A percentile compares a stretch with the other conserved stretches of the same genome.
Evolutionary conservation across 2,113 vertebrate species (phyloP).

Genomic region (Paedocypris sp.): DNA sequence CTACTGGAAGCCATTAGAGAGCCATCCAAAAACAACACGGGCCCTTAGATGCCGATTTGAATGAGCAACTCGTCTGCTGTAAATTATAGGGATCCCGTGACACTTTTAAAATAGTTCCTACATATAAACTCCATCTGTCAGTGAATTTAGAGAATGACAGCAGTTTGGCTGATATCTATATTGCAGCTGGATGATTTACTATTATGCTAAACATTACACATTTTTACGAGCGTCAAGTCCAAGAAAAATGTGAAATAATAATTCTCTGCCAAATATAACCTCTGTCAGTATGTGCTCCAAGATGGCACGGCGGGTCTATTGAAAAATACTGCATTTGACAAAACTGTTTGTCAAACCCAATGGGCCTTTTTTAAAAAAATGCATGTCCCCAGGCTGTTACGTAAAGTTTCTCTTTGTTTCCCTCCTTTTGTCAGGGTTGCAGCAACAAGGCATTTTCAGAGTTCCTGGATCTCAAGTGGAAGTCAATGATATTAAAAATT

Average conservation of each 20-base stretch:
- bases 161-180: not conserved
- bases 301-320: too few relatives aligned
- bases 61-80: constrained; percentile 20
- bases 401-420: constrained; percentile 33
- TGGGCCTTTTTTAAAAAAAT: too few relatives aligned
- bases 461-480: constrained; percentile 96
- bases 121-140: constrained; percentile 12
- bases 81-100: constrained; percentile 12
- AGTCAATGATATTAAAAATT: constrained; percentile 98
- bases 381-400: not conserved
- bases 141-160: not conserved
- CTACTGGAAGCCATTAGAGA: constrained; percentile 12
- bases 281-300: not conserved
- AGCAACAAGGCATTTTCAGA: constrained; percentile 95
- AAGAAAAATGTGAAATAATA: not conserved
- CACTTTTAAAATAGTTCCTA: constrained; percentile 9
- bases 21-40: not conserved
- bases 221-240: not conserved
- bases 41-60: constrained; percentile 26
- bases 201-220: not conserved
- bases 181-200: not conserved
- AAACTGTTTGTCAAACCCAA: too few relatives aligned
- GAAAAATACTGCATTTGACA: too few relatives aligned
- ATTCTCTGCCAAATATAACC: not conserved
- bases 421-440: constrained; percentile 73